A percentile compares a stretch with the other conserved stretches of the same genome.
Conservation (phyloP, 2,888 invertebrate species). For the Himalopsyche kuldschensis region DNA sequence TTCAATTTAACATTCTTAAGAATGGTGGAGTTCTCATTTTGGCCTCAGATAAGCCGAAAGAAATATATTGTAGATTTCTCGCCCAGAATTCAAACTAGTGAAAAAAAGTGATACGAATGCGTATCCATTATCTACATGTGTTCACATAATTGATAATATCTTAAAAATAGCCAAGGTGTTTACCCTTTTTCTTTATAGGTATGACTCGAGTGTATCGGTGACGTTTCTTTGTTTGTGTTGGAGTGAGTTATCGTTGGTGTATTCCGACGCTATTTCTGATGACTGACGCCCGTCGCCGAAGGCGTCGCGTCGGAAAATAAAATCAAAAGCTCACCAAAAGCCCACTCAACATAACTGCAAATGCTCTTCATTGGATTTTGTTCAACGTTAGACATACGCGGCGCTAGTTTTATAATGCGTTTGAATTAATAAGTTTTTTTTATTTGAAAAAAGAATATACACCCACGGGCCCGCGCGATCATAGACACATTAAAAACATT, state of each 20-base stretch:
- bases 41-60: no score
- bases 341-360: neutral
- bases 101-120: no score
- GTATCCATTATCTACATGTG: no score
- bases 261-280: slow-evolving; percentile 38
- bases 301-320: slow-evolving; percentile 45
- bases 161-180: neutral
- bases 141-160: neutral
- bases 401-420: no score
- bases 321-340: neutral
- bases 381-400: no score
- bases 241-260: slow-evolving; percentile 4
- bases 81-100: no score
- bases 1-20: no score
- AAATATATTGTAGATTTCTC: no score
- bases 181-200: neutral
- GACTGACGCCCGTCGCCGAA: slow-evolving; percentile 44
- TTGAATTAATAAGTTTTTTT: neutral
- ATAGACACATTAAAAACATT: no score
- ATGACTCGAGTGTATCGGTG: neutral
- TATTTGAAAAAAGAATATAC: neutral
- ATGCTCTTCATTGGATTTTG: neutral
- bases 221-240: slow-evolving; percentile 5
- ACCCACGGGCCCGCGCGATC: no score
- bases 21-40: no score